Evolutionary conservation across 2,888 invertebrate genomes (phyloP).

Genomic region (Leucophenga montana): DNA sequence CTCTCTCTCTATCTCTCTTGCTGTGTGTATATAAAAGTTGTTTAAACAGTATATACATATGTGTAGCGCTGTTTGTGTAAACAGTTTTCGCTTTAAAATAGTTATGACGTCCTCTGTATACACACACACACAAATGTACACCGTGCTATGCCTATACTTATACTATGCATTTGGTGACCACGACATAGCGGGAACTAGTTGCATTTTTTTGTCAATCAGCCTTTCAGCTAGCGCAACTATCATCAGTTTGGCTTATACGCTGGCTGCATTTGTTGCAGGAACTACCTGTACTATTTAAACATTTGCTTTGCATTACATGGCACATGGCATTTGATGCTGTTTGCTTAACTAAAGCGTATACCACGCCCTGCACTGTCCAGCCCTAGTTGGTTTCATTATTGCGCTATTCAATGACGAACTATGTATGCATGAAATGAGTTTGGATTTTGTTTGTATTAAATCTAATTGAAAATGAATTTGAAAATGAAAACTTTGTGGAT

Average conservation of each 20-base stretch:
- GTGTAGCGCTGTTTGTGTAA: not conserved
- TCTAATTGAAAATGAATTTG: not conserved
- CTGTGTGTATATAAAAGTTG: not conserved
- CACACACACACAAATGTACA: not conserved
- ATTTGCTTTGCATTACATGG: conserved; percentile 17
- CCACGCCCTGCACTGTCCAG: not conserved
- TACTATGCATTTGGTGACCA: too few relatives aligned
- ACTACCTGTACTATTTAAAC: conserved; percentile 18
- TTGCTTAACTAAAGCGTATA: not conserved
- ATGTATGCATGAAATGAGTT: conserved; percentile 8
- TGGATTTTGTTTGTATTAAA: conserved; percentile 1
- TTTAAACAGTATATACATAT: not conserved
- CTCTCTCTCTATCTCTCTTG: not conserved
- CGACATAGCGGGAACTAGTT: not conserved
- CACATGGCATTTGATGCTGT: conserved; percentile 3
- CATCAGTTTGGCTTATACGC: too few relatives aligned
- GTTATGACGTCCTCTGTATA: not conserved
- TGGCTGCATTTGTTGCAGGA: not conserved
- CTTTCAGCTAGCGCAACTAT: not conserved
- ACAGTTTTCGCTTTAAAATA: conserved; percentile 10
- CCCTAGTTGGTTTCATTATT: not conserved
- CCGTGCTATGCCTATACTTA: not conserved
- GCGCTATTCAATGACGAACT: too few relatives aligned
- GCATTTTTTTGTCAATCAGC: not conserved
- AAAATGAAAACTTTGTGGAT: not conserved